These are phyloP conservation scores for Pheosia tremula DNA, from an alignment of 2,888 invertebrate species.

Conservation along the genomic window DNA sequence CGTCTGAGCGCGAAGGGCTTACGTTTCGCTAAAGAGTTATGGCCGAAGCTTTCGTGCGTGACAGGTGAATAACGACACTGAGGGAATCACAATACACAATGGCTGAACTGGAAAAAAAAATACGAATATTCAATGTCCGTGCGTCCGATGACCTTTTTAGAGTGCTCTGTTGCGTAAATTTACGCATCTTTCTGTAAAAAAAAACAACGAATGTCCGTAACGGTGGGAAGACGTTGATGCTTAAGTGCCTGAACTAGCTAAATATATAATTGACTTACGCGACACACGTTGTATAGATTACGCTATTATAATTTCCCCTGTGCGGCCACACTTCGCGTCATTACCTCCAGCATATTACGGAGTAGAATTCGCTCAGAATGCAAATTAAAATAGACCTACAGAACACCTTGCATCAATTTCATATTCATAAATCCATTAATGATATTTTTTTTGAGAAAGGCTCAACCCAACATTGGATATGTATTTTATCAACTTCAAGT, in stretches of 20 bases:
- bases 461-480: too few relatives aligned
- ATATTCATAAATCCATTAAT: too few relatives aligned
- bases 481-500: too few relatives aligned
- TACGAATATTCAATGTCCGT: slow-evolving; percentile 15
- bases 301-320: too few relatives aligned
- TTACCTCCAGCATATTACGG: too few relatives aligned
- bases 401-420: too few relatives aligned
- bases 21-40: slow-evolving; percentile 59
- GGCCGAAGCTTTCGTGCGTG: slow-evolving; percentile 50
- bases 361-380: too few relatives aligned
- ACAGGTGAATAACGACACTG: slow-evolving; percentile 55
- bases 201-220: neutral
- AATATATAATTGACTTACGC: too few relatives aligned
- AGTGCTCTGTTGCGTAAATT: neutral
- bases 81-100: slow-evolving; percentile 49
- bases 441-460: too few relatives aligned
- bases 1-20: slow-evolving; percentile 45
- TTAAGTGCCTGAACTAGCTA: neutral
- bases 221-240: neutral
- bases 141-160: slow-evolving; percentile 4
- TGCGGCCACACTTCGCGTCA: too few relatives aligned
- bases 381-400: too few relatives aligned
- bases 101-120: slow-evolving; percentile 37
- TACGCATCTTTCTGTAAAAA: neutral
- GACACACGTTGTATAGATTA: too few relatives aligned